Evolutionary conservation across 2,888 invertebrate genomes (phyloP), one percentile per base, ranked within the genome.

Genomic region (Parapristionchus giblindavisi): DNA sequence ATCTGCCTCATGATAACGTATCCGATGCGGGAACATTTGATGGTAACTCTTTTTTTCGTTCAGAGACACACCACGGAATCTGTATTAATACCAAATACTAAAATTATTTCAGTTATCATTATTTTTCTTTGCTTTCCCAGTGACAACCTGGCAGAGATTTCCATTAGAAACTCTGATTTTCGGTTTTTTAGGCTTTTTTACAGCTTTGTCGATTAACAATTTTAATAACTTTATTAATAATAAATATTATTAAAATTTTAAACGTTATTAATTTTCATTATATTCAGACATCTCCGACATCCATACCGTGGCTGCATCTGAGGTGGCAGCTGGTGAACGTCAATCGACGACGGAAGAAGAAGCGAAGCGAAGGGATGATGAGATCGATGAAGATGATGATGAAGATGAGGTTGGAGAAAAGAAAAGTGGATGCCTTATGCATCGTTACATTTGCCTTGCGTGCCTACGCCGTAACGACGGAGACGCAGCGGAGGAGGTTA

Each of bases 201-300:
- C n/a, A n/a, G n/a, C n/a, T n/a, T n/a, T n/a, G n/a, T n/a, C n/a
- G n/a, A n/a, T n/a, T n/a, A n/a, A n/a, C n/a, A n/a, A n/a, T n/a
- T n/a, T n/a, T n/a, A n/a, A n/a, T n/a, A n/a, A n/a, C n/a, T n/a
- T n/a, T n/a, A n/a, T n/a, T n/a, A n/a, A n/a, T n/a, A n/a, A n/a
- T n/a, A n/a, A n/a, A n/a, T n/a, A n/a, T n/a, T n/a, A n/a, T n/a
- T n/a, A n/a, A n/a, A n/a, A n/a, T n/a, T n/a, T n/a, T n/a, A n/a
- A n/a, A n/a, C n/a, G n/a, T n/a, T n/a, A n/a, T n/a, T n/a, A n/a
- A n/a, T n/a, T n/a, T n/a, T n/a, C n/a, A n/a, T n/a, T n/a, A n/a
- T n/a, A n/a, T n/a, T n/a, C 78, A 85, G 87, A 87, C 75, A 84
- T 85, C 76, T 84, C 85, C 61, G 87, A 87, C 54, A 86, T 87